These are phyloP conservation scores for Aphelinus atriplicis DNA, from an alignment of 1,140 invertebrate species.

Conservation along the genomic window DNA sequence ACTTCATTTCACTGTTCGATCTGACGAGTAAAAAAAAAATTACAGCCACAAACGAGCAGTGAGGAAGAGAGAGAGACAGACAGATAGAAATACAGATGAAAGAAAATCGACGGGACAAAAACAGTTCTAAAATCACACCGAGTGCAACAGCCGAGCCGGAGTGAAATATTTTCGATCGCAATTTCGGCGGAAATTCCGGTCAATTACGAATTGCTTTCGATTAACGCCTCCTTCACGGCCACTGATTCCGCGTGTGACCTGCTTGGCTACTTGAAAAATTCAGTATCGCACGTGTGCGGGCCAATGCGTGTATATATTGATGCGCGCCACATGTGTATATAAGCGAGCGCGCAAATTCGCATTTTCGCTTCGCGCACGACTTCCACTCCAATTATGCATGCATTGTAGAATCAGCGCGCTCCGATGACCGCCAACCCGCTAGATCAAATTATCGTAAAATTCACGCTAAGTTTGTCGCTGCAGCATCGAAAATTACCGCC, in stretches of 20 bases:
- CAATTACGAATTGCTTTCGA: constrained; percentile 10
- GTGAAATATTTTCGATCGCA: too few species aligned
- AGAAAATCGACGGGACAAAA: not conserved
- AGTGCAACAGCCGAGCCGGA: not conserved
- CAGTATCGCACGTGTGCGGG: not conserved
- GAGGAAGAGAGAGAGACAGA: too few species aligned
- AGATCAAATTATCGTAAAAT: not conserved
- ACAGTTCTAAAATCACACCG: too few species aligned
- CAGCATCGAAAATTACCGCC: too few species aligned
- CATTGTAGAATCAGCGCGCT: not conserved
- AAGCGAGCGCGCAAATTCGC: not conserved
- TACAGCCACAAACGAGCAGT: too few species aligned
- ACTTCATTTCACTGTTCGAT: not conserved
- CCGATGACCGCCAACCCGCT: not conserved
- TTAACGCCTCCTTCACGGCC: constrained; percentile 5
- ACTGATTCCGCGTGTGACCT: not conserved
- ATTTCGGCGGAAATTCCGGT: not conserved
- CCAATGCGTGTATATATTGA: not conserved
- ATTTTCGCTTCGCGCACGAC: too few species aligned
- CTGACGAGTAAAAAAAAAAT: not conserved
- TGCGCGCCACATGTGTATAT: not conserved
- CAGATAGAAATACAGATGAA: not conserved
- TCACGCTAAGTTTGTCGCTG: too few species aligned
- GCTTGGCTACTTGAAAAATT: constrained; percentile 3
- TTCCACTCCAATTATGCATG: constrained; percentile 8